Base-by-base conservation (phyloP, 2,797 vertebrate genomes). In the Myotis myotis region DNA sequence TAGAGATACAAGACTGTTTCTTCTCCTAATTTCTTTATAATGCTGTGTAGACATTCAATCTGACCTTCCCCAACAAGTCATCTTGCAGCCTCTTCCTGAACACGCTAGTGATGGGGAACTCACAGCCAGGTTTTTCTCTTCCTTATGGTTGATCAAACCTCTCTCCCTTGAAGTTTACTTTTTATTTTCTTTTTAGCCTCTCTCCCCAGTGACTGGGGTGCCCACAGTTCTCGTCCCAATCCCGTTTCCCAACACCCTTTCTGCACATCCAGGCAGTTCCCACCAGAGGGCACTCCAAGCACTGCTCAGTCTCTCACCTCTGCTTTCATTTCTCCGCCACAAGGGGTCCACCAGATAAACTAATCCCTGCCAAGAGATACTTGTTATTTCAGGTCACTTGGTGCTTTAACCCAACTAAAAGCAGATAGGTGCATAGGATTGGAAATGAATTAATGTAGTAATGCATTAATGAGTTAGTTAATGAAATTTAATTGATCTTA, bases 221-320 rank as follows among this genome's bases (percentile, higher is more conserved):
- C 13, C 38, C 28, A 19, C 70, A 81, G 33, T 53, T 80, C 84
- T 87, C 17, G 49, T 9, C 25, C 53, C 53, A 83, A 30, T 5
- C 8, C 8, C 17, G 5, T 16, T 53, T 25, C 28, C 22, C 81
- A 16, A 3, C 2, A 4, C 6, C 44, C 62, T 33, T 20, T 47
- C 75, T 76, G 44, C 25, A 62, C 51, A 20, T 75, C 49, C 25
- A 38, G 20, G 12, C 6, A 25, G 47, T 75, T 3, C 10, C 76
- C 93, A 91, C 68, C 49, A 75, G 91, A 95, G 74, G 91, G 66
- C 74, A 85, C 80, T 41, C 91, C n/a, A 72, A 89, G 74, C 80
- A 57, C 74, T 10, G 19, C 79, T 84, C 80, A 36, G 38, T 23
- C 57, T 47, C 33, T 74, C 8, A 38, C 12, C 16, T 16, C 28